phyloP scores from a whole-genome alignment of 2,797 vertebrate species.

The Anguilla anguilla region DNA sequence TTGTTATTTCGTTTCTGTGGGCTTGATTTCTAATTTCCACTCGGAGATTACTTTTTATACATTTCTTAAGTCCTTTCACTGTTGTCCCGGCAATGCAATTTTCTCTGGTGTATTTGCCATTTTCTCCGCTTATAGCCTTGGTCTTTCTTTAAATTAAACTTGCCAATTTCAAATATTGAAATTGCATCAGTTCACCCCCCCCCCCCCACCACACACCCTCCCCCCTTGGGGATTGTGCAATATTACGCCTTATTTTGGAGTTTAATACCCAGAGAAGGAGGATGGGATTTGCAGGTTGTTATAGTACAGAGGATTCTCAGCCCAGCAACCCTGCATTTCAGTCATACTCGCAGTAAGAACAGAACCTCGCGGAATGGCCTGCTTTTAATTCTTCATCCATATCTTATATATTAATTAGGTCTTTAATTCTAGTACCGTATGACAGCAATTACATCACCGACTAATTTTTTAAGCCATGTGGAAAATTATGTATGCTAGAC shows the following conservation, averaged over 20 bases:
- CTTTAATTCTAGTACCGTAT: background rate
- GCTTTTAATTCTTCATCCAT: background rate
- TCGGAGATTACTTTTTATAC: slow-evolving; percentile 98
- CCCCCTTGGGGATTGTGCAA: slow-evolving; percentile 80
- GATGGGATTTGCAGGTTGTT: background rate
- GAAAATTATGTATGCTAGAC: background rate
- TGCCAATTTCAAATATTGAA: slow-evolving; percentile 98
- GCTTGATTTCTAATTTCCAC: slow-evolving; percentile 99
- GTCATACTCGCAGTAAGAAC: background rate
- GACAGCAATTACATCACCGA: background rate
- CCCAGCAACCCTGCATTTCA: background rate
- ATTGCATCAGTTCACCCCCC: slow-evolving; percentile 85
- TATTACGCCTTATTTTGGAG: slow-evolving; percentile 78
- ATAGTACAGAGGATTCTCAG: background rate
- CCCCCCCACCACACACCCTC: too few relatives aligned
- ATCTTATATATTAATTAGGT: background rate
- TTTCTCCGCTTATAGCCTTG: slow-evolving; percentile 98
- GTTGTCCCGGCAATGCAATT: slow-evolving; percentile 89
- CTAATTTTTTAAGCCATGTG: background rate
- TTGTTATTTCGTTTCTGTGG: slow-evolving; percentile 96
- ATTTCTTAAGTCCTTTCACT: slow-evolving; percentile 98
- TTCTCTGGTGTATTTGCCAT: slow-evolving; percentile 88
- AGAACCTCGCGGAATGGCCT: background rate
- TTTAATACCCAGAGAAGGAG: slow-evolving; percentile 52
- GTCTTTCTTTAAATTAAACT: slow-evolving; percentile 98